Percentiles rank a stretch among this genome's conserved stretches.
Conservation (phyloP, 2,797 vertebrate genomes). For the Synaphobranchus kaupii region DNA sequence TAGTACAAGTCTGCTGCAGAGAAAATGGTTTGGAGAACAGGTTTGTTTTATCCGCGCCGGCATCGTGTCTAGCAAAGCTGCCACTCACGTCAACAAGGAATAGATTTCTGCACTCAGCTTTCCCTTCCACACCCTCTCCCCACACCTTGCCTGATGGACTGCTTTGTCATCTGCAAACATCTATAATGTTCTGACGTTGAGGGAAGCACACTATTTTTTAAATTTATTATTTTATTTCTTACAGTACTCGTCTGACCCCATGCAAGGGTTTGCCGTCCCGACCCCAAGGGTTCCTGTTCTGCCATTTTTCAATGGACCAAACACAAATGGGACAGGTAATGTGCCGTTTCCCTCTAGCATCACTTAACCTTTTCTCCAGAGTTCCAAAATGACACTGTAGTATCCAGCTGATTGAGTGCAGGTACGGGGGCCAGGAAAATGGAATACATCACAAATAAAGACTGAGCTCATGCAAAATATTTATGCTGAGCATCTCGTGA, state of each 20-base stretch:
- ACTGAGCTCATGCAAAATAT: neutral
- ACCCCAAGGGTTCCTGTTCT: slow-evolving; percentile 75
- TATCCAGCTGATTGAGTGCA: slow-evolving; percentile 44
- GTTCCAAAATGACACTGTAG: neutral
- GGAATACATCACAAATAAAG: neutral
- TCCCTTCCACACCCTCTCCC: slow-evolving; percentile 22
- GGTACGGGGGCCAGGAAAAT: neutral
- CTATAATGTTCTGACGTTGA: neutral
- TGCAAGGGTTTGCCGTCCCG: slow-evolving; percentile 72
- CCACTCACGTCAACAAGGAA: neutral
- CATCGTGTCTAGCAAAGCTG: neutral
- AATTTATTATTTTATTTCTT: slow-evolving; percentile 23
- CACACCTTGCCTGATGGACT: neutral
- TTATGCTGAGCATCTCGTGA: neutral
- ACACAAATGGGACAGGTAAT: slow-evolving; percentile 68
- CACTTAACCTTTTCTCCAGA: neutral
- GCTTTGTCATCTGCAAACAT: neutral
- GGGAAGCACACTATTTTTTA: neutral
- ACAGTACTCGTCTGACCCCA: slow-evolving; percentile 62
- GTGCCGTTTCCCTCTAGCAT: neutral
- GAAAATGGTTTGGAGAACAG: slow-evolving; percentile 50
- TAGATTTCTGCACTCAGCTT: slow-evolving; percentile 4
- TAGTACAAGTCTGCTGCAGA: neutral
- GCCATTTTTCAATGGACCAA: slow-evolving; percentile 51
- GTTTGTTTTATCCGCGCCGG: slow-evolving; percentile 57